These are phyloP conservation scores for Otolemur crassicaudatus DNA, from an alignment of 2,797 vertebrate genomes.

Conservation along the genomic window DNA sequence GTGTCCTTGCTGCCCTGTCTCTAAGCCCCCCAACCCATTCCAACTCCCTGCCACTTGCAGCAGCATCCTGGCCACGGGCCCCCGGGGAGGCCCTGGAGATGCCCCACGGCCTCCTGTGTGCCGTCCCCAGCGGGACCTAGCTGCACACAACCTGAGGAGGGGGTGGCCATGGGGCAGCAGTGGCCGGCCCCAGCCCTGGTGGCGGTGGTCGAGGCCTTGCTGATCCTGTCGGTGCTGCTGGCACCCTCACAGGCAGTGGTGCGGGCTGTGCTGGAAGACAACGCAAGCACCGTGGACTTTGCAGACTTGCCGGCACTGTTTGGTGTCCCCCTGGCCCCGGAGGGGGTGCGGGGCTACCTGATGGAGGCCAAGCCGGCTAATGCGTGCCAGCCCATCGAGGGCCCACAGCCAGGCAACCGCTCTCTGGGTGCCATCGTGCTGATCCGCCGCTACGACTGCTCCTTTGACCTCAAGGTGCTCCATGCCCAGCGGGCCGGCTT, in stretches of 20 bases:
- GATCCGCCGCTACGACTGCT: constrained; percentile 90
- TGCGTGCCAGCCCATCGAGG: constrained; percentile 87
- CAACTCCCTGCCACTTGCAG: neutral
- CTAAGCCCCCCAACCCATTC: fast-evolving
- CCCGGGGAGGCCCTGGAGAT: constrained; percentile 41
- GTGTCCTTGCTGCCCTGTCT: fast-evolving
- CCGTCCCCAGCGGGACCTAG: neutral
- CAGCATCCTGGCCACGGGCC: neutral
- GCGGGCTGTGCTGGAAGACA: neutral
- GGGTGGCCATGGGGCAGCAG: neutral
- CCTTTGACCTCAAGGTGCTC: constrained; percentile 91
- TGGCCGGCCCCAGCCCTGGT: fast-evolving
- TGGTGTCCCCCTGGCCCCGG: constrained; percentile 85
- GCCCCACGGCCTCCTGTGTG: neutral
- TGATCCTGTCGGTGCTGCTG: neutral
- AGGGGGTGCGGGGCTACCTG: constrained; percentile 89
- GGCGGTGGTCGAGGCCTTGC: fast-evolving
- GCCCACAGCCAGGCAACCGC: constrained; percentile 80
- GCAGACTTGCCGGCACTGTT: constrained; percentile 91
- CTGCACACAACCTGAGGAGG: fast-evolving
- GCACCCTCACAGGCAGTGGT: neutral
- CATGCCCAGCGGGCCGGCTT: constrained; percentile 92
- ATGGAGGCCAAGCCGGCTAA: constrained; percentile 88
- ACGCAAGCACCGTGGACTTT: constrained; percentile 85
- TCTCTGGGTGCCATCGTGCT: constrained; percentile 87